phyloP scores from a whole-genome alignment of 2,113 vertebrate genomes.

The Tychaedon coryphoeus region DNA sequence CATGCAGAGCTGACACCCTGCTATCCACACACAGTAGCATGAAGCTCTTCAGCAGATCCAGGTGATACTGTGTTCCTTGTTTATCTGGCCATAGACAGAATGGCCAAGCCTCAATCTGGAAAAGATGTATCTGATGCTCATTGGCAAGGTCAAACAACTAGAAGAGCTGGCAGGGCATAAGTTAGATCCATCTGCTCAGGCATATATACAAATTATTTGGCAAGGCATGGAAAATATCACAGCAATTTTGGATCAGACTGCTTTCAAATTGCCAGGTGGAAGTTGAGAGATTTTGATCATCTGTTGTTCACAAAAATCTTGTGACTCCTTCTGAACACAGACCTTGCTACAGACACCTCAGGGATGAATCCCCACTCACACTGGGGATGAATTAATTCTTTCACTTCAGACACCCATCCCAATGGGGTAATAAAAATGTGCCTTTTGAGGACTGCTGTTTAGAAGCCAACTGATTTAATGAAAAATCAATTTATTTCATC shows the following conservation, averaged over 20 bases:
- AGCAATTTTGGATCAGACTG: conserved; percentile 29
- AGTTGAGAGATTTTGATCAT: conserved; percentile 30
- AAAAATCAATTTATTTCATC: not conserved
- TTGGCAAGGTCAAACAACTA: conserved; percentile 31
- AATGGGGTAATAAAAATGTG: not conserved
- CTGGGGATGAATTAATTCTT: not conserved
- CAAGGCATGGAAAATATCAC: not conserved
- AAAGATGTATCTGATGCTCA: not conserved
- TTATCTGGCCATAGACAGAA: not conserved
- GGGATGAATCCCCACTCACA: not conserved
- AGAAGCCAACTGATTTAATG: not conserved
- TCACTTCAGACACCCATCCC: not conserved
- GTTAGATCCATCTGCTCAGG: conserved; percentile 55
- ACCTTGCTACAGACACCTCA: not conserved
- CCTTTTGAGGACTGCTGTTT: not conserved
- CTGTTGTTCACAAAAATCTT: conserved; percentile 15
- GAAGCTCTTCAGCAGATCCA: not conserved
- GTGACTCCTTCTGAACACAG: not conserved
- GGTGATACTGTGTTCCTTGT: not conserved
- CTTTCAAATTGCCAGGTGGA: conserved; percentile 46
- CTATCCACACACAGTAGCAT: not conserved
- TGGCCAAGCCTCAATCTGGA: not conserved
- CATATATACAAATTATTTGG: conserved; percentile 56
- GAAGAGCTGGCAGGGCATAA: not conserved
- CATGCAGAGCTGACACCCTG: not conserved